Evolutionary conservation across 2,113 vertebrate species (phyloP).

Genomic region (Dasyurus viverrinus): DNA sequence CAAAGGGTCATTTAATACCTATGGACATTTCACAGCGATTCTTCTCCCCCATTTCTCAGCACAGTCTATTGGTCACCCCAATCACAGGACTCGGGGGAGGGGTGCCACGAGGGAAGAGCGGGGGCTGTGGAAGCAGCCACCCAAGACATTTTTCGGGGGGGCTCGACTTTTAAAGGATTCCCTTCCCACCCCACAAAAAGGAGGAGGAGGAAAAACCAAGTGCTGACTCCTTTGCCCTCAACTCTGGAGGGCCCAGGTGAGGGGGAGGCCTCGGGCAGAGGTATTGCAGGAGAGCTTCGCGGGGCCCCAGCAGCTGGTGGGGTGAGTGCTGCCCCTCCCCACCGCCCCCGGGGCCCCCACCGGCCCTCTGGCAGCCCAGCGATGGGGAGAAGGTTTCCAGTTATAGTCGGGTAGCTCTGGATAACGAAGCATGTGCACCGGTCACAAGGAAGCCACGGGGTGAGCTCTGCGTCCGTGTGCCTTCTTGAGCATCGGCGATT

Average conservation of each 20-base stretch:
- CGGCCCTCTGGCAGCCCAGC: rapidly evolving
- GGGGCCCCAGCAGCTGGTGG: slow-evolving; percentile 43
- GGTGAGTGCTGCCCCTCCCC: neutral
- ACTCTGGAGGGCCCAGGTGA: slow-evolving; percentile 70
- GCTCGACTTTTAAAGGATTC: neutral
- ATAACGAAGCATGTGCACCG: neutral
- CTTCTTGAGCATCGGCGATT: slow-evolving; percentile 38
- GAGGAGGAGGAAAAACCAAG: slow-evolving; percentile 67
- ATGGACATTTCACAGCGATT: slow-evolving; percentile 47
- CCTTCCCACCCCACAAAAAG: neutral
- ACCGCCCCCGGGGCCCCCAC: neutral
- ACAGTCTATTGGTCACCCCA: slow-evolving; percentile 2
- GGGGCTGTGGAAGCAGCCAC: neutral
- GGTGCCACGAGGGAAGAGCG: neutral
- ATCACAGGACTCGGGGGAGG: neutral
- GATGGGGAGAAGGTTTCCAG: neutral
- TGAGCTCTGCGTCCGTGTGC: neutral
- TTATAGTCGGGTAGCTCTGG: neutral
- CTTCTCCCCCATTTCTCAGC: neutral
- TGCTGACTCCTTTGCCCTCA: slow-evolving; percentile 73
- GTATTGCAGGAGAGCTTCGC: slow-evolving; percentile 75
- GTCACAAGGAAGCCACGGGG: slow-evolving; percentile 47
- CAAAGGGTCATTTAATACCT: slow-evolving; percentile 6
- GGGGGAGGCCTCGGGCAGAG: slow-evolving; percentile 12
- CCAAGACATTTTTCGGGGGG: too few species aligned